These are phyloP conservation scores for Dinomys branickii DNA, from an alignment of 2,113 vertebrate species.

Conservation along the genomic window DNA sequence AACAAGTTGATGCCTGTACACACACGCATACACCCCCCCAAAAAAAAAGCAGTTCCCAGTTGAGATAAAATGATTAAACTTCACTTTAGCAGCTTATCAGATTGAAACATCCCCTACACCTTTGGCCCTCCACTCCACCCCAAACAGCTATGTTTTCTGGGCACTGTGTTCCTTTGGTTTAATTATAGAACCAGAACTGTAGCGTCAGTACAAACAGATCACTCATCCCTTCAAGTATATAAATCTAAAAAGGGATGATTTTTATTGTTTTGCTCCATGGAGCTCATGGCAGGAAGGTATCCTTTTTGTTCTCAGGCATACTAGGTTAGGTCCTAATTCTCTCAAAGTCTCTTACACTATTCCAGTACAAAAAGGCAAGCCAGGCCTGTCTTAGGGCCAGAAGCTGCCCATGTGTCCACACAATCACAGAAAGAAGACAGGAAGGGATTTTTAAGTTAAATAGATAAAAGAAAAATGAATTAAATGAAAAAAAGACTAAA, in stretches of 20 bases:
- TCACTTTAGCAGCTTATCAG: conserved; percentile 72
- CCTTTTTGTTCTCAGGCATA: background rate
- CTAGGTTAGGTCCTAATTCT: background rate
- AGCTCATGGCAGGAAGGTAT: background rate
- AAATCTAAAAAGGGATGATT: background rate
- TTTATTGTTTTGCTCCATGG: background rate
- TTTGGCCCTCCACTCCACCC: conserved; percentile 66
- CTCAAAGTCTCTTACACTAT: background rate
- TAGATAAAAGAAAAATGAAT: background rate
- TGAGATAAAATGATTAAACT: conserved; percentile 75
- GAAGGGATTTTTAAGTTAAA: background rate
- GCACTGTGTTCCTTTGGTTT: background rate
- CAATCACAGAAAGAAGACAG: background rate
- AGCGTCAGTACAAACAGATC: background rate
- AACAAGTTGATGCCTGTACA: conserved; percentile 76
- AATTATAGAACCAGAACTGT: conserved; percentile 35
- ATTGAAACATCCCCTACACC: conserved; percentile 68
- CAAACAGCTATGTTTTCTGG: conserved; percentile 43
- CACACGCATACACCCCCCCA: background rate
- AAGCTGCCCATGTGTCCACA: background rate
- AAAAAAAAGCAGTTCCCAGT: conserved; percentile 56
- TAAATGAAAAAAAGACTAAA: background rate
- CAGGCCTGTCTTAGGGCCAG: background rate
- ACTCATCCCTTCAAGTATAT: background rate
- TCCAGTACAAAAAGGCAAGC: background rate